A percentile compares a stretch with the other conserved stretches of the same genome.
These are phyloP conservation scores for Sycobia sp. DNA, from an alignment of 1,140 invertebrate genomes.

Conservation along the genomic window DNA sequence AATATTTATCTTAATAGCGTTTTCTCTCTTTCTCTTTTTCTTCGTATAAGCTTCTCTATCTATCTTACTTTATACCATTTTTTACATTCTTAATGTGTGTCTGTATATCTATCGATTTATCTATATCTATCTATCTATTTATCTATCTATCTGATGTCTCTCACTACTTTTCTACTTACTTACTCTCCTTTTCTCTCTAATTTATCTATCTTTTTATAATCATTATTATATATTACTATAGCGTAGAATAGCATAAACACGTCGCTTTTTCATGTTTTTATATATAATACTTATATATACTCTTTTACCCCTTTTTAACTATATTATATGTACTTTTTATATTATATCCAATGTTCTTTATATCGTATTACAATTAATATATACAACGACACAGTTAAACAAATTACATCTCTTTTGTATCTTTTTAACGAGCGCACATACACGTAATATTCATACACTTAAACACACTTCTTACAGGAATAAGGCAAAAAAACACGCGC, in stretches of 20 bases:
- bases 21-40: constrained; percentile 32
- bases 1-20: constrained; percentile 20
- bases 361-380: constrained; percentile 7
- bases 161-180: constrained; percentile 22
- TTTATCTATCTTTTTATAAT: constrained; percentile 20
- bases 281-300: constrained; percentile 12
- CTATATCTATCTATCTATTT: too few species aligned
- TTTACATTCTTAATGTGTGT: too few species aligned
- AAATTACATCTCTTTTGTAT: not conserved
- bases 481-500: constrained; percentile 3
- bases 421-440: constrained; percentile 1
- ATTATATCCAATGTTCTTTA: constrained; percentile 10
- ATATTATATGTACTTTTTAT: constrained; percentile 17
- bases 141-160: constrained; percentile 21
- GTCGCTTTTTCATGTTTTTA: constrained; percentile 22
- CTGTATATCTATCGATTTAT: too few species aligned
- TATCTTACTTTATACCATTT: not conserved
- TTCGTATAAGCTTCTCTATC: constrained; percentile 36
- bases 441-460: not conserved
- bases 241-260: constrained; percentile 29
- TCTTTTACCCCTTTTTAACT: constrained; percentile 23
- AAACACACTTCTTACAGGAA: constrained; percentile 21
- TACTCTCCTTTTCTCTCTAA: constrained; percentile 26
- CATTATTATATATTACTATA: constrained; percentile 25
- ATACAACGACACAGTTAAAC: not conserved